Conservation (phyloP, 2,888 invertebrate species). For the Ryuthela nishihirai region DNA sequence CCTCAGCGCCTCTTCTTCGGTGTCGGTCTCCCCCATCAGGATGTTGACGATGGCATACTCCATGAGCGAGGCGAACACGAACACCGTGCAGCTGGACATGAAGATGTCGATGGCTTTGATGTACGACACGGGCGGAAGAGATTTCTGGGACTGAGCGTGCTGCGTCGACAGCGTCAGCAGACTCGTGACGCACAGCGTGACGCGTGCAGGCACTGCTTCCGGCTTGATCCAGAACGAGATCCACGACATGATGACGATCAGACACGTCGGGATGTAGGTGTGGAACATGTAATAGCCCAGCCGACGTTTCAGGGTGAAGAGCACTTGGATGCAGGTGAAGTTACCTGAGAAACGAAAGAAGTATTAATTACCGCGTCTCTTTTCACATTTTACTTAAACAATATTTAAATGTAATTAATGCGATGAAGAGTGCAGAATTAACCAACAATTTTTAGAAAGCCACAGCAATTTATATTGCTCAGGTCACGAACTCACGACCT, state of each 20-base stretch:
- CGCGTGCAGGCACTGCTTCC: slow-evolving; percentile 87
- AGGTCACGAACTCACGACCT: too few species aligned
- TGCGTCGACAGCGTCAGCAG: slow-evolving; percentile 83
- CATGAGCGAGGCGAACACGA: slow-evolving; percentile 53
- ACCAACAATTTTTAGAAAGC: too few species aligned
- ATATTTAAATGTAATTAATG: too few species aligned
- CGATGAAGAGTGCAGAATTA: too few species aligned
- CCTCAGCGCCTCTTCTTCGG: neutral
- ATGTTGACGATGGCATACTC: slow-evolving; percentile 55
- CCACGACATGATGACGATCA: slow-evolving; percentile 94
- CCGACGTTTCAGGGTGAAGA: slow-evolving; percentile 75
- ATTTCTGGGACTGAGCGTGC: slow-evolving; percentile 90
- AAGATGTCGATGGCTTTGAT: slow-evolving; percentile 60
- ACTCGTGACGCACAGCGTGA: slow-evolving; percentile 87
- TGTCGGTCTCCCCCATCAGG: slow-evolving; percentile 40
- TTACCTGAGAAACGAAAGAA: too few species aligned
- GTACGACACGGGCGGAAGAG: slow-evolving; percentile 87
- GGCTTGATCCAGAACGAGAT: slow-evolving; percentile 95
- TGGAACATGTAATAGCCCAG: slow-evolving; percentile 87
- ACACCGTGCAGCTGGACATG: slow-evolving; percentile 54
- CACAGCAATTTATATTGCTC: too few species aligned
- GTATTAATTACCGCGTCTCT: too few species aligned
- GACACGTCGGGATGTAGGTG: slow-evolving; percentile 84
- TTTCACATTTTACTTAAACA: too few species aligned
- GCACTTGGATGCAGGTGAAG: slow-evolving; percentile 84